Conservation (phyloP, 2,113 vertebrate species). For the Pardalotus punctatus region DNA sequence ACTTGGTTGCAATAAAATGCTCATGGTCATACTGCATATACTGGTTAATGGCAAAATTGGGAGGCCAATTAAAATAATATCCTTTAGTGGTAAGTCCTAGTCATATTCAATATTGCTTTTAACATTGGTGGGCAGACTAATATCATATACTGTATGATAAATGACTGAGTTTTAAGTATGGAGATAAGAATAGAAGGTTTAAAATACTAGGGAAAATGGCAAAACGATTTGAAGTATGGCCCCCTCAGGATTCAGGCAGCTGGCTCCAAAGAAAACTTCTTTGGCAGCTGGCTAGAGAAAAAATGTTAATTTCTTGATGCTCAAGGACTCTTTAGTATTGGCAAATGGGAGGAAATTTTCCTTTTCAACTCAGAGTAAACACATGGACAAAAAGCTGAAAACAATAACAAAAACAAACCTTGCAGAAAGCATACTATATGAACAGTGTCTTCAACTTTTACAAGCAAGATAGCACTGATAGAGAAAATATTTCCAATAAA, state of each 20-base stretch:
- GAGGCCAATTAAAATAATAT: neutral
- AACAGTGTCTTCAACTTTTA: neutral
- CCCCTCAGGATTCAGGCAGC: neutral
- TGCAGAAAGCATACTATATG: neutral
- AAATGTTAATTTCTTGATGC: neutral
- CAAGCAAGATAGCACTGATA: neutral
- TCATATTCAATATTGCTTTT: neutral
- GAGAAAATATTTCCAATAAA: neutral
- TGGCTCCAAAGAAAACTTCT: neutral
- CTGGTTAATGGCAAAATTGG: neutral
- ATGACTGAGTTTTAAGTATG: neutral
- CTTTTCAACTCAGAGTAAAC: neutral
- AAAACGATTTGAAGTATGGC: neutral
- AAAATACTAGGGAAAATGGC: neutral
- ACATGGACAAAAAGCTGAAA: neutral
- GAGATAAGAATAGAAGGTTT: neutral
- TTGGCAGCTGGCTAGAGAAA: neutral
- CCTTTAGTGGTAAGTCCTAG: neutral
- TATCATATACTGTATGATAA: neutral
- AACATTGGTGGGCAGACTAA: neutral
- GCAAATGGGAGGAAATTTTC: neutral
- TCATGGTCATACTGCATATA: neutral
- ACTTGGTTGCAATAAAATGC: neutral
- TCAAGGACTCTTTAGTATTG: neutral
- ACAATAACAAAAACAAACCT: neutral